These are phyloP conservation scores for Glaucidium brasilianum DNA, from an alignment of 2,113 vertebrate species.

Conservation along the genomic window DNA sequence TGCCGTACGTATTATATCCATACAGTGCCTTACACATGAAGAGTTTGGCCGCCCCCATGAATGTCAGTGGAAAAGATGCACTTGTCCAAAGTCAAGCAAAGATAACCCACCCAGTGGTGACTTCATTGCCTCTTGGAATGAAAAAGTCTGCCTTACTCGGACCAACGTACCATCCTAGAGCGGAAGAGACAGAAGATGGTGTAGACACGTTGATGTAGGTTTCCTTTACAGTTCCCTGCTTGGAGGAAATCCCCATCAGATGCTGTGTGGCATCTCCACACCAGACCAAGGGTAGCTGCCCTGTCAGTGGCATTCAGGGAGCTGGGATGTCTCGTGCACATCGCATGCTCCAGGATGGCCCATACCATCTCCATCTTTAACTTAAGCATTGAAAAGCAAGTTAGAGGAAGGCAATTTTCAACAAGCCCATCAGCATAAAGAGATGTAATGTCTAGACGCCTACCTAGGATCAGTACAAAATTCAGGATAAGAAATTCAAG, in stretches of 20 bases:
- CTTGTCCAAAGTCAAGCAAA: not conserved
- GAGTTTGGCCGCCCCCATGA: not conserved
- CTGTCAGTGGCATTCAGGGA: not conserved
- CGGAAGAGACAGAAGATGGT: not conserved
- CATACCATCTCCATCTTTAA: not conserved
- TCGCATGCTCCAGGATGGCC: not conserved
- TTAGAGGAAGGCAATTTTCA: not conserved
- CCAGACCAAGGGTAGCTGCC: not conserved
- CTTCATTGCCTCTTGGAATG: not conserved
- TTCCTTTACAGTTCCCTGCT: not conserved
- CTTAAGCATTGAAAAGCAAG: not conserved
- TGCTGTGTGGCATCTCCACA: not conserved
- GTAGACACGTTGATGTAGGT: fast-evolving
- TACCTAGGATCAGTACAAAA: not conserved
- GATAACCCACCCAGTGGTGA: fast-evolving
- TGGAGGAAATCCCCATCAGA: not conserved
- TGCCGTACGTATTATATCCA: fast-evolving
- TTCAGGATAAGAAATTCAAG: not conserved
- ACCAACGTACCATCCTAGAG: not conserved
- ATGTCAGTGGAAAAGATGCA: not conserved
- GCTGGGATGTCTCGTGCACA: too few species aligned
- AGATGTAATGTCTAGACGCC: not conserved
- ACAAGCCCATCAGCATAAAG: not conserved
- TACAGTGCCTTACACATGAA: not conserved
- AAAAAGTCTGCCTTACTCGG: not conserved